Base-by-base conservation (phyloP, 2,888 invertebrate genomes). In the Gari tellinella region DNA sequence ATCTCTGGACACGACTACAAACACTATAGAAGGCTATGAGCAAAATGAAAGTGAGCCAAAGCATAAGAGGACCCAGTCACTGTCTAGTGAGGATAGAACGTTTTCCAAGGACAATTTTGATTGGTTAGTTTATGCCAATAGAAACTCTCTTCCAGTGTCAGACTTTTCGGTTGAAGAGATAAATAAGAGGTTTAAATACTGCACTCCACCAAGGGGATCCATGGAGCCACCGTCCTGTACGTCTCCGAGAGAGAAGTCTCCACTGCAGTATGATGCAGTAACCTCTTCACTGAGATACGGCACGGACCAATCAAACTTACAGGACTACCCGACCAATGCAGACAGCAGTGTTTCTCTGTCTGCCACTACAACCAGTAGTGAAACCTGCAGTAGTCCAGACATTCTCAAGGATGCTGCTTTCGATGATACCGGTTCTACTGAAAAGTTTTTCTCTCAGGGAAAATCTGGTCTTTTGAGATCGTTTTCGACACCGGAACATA, bases 41-140 rank as follows among this genome's bases (percentile, higher is more conserved):
- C 37, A 66, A 21, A 70, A 70, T 41, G 49, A 37, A 37, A 45
- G 45, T 19, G 45, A 31, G 19, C 21, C 15, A 10, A 58, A 58
- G 14, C 72, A 67, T 67, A 55, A 61, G 14, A 67, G 82, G 38
- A 72, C 79, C 3, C 60, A 72, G 46, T 80, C 83, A 21, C 56
- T 72, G 46, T 70, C 66, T 17, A 69, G 55, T 38, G 79, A 80
- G 45, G 58, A 75, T 12, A 70, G 66, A 19, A 58, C 68, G 40
- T 60, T 64, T 21, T 63, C 84, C 45, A 70, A 72, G 41, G 87
- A 86, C 45, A 87, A 82, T 62, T 67, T 86, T 40, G 86, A 89
- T 72, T 88, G 88, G 86, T 61, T 87, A 41, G 88, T 88, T 15
- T 88, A 88, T 72, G 78, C 87, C 3, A 88, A 86, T 56, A 80